Evolutionary conservation across 2,113 vertebrate species (phyloP).

Genomic region (Mustela lutreola): DNA sequence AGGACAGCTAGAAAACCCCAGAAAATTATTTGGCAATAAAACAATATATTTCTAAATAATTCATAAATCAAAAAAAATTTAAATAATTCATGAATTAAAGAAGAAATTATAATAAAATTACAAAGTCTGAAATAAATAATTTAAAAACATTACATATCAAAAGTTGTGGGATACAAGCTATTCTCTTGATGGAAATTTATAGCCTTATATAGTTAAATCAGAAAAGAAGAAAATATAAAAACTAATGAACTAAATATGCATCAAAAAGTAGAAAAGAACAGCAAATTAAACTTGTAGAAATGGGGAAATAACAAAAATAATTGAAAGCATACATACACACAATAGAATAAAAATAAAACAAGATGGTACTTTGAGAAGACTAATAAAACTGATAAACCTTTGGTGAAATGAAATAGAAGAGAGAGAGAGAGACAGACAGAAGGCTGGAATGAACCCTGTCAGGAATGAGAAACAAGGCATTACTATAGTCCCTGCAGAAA

Average conservation of each 20-base stretch:
- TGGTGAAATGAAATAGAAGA: neutral
- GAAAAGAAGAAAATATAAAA: neutral
- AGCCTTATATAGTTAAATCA: neutral
- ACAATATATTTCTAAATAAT: neutral
- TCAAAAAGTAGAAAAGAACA: neutral
- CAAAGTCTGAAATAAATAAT: neutral
- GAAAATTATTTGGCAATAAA: constrained; percentile 13
- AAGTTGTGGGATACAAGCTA: neutral
- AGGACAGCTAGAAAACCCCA: neutral
- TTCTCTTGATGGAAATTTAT: neutral
- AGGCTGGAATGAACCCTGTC: neutral
- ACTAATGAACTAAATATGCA: neutral
- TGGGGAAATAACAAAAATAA: neutral
- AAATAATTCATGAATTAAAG: neutral
- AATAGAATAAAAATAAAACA: neutral
- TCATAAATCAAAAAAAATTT: neutral
- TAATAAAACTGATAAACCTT: neutral
- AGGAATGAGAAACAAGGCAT: neutral
- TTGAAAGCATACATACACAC: neutral
- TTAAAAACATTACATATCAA: neutral
- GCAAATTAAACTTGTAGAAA: constrained; percentile 35
- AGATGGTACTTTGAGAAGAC: neutral
- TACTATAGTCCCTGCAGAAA: neutral
- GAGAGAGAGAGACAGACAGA: neutral
- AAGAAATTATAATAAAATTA: constrained; percentile 13